These are phyloP conservation scores for Sycobia sp. DNA, from an alignment of 1,140 invertebrate species.

Conservation along the genomic window DNA sequence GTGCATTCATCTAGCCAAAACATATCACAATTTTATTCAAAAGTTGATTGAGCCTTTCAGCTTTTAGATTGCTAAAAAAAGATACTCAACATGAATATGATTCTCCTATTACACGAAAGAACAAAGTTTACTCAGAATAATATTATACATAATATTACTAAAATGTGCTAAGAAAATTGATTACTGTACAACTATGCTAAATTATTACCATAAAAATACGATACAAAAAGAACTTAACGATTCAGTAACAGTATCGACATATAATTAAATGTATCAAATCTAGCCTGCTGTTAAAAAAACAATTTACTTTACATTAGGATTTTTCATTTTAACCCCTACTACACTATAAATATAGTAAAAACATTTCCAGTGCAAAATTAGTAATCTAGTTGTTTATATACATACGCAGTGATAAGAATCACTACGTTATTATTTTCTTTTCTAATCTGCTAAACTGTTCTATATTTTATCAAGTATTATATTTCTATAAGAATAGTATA, in stretches of 20 bases:
- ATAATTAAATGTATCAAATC: slow-evolving; percentile 28
- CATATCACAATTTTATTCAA: not conserved
- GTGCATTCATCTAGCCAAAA: no score
- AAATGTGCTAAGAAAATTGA: slow-evolving; percentile 14
- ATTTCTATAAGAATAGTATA: slow-evolving; percentile 54
- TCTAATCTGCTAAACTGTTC: slow-evolving; percentile 37
- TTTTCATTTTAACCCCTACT: slow-evolving; percentile 19
- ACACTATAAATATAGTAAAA: slow-evolving; percentile 34
- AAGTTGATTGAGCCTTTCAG: slow-evolving; percentile 2
- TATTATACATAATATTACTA: not conserved
- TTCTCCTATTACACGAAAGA: slow-evolving; percentile 4
- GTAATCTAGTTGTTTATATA: slow-evolving; percentile 31
- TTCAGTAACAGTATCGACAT: slow-evolving; percentile 17
- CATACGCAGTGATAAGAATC: slow-evolving; percentile 23
- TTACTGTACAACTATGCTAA: no score
- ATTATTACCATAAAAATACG: slow-evolving; percentile 30
- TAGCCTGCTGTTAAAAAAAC: slow-evolving; percentile 16
- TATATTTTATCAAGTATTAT: slow-evolving; percentile 40
- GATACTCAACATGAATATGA: slow-evolving; percentile 14
- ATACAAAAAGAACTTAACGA: slow-evolving; percentile 25
- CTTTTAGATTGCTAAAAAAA: slow-evolving; percentile 10
- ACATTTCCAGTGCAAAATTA: slow-evolving; percentile 33
- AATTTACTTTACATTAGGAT: slow-evolving; percentile 29
- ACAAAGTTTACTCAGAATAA: no score
- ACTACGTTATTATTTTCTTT: slow-evolving; percentile 31